Evolutionary conservation across 2,797 vertebrate species (phyloP), one percentile per base, ranked within the genome.

Genomic region (Chiroxiphia lanceolata): DNA sequence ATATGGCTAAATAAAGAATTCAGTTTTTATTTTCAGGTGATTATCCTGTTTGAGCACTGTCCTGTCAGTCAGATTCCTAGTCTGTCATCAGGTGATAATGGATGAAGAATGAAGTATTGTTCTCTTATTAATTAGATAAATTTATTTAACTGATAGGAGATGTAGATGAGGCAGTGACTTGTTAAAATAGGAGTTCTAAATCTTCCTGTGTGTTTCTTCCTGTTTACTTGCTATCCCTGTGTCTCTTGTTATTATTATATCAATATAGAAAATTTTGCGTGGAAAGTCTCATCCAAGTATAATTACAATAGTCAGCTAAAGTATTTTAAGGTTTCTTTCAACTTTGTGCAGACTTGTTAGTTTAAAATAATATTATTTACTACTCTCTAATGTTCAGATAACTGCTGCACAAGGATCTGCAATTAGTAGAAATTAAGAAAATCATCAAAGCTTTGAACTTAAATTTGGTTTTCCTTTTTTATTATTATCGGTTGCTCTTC

Each of bases 381-480:
- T 63, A 31, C 59, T 87, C 15, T 27, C 45, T 60, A 5, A 48
- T 78, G 8, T 56, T 79, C 51, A 20, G 27, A 81, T 59, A 69
- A 48, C 17, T 69, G 33, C 48, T 71, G 25, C 36, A 51, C 12
- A 78, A 68, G 80, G 21, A 57, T 71, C 36, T 70, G 31, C 60
- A 93, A 75, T 88, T 88, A 25, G 13, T 69, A 53, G 50, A 26
- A 70, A 75, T 95, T 94, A 81, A 61, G 29, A 76, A 83, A 93
- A 92, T 61, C 33, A 83, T 40, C 33, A 89, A 45, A 77, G 13
- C 56, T 72, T 71, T 87, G 33, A 76, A 82, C 53, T 85, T 50
- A 60, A 51, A 87, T 85, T 74, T 57, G 21, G 1, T 40, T 93
- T 86, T 74, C 21, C 6, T 4, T 63, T 63, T 83, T 50, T 87